phyloP scores from a whole-genome alignment of 2,797 vertebrate species.

The Anguilla anguilla region DNA sequence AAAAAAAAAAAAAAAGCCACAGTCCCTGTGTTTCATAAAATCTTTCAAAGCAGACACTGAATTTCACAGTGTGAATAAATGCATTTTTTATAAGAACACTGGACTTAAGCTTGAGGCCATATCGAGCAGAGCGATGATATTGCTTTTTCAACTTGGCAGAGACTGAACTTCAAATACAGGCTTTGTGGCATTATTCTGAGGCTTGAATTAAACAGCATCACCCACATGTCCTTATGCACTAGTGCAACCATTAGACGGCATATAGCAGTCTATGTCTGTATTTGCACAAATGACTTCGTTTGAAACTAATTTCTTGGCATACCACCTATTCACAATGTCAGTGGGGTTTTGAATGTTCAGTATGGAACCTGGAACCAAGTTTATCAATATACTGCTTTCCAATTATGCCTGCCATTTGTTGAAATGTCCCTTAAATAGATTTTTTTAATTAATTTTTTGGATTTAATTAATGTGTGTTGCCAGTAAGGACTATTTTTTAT shows the following conservation, averaged over 20 bases:
- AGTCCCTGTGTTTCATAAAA: background rate
- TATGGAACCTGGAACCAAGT: background rate
- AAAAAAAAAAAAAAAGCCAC: background rate
- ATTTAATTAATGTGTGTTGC: background rate
- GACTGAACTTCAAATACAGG: background rate
- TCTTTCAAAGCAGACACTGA: background rate
- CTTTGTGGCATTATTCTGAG: background rate
- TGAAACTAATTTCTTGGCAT: background rate
- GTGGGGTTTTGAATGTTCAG: background rate
- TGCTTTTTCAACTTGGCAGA: background rate
- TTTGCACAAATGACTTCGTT: background rate
- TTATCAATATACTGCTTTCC: background rate
- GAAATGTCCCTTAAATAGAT: no score
- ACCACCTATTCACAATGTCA: background rate
- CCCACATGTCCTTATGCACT: background rate
- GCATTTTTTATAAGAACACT: background rate
- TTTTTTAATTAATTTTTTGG: background rate
- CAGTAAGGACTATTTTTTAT: background rate
- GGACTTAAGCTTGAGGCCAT: background rate
- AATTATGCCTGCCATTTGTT: no score
- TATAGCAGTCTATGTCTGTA: background rate
- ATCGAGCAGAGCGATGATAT: background rate
- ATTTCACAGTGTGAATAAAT: background rate
- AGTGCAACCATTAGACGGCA: background rate
- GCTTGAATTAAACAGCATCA: background rate